A percentile compares a stretch with the other conserved stretches of the same genome.
These are phyloP conservation scores for Zapornia atra DNA, from an alignment of 2,113 vertebrate genomes.

Conservation along the genomic window DNA sequence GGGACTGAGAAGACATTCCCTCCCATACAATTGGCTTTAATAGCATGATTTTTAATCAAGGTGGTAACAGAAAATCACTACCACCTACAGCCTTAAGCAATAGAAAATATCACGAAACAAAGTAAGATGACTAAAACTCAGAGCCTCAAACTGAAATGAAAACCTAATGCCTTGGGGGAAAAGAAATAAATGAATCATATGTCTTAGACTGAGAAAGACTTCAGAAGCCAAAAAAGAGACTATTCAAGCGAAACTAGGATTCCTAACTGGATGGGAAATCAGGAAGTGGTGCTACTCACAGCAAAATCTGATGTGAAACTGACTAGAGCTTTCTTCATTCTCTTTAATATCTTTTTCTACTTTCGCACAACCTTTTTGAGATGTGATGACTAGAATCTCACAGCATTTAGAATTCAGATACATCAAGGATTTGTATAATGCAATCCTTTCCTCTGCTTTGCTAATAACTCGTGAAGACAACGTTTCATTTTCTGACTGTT, in stretches of 20 bases:
- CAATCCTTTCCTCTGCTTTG: not conserved
- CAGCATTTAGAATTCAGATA: not conserved
- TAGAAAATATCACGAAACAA: not conserved
- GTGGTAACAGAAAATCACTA: not conserved
- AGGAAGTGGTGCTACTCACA: not conserved
- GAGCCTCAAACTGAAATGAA: not conserved
- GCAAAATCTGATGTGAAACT: not conserved
- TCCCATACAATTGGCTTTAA: not conserved
- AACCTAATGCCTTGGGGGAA: not conserved
- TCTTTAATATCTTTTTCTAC: not conserved
- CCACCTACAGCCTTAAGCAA: not conserved
- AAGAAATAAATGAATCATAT: not conserved
- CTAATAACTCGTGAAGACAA: not conserved
- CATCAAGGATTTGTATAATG: not conserved
- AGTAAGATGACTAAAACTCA: not conserved
- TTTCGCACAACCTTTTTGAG: not conserved
- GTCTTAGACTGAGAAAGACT: not conserved
- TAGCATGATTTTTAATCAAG: not conserved
- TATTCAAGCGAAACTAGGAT: not conserved
- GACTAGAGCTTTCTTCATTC: not conserved
- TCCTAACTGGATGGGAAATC: rapidly evolving
- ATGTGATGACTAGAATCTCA: not conserved
- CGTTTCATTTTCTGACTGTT: not conserved
- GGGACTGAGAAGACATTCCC: not conserved
- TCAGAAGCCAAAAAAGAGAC: not conserved